These are phyloP conservation scores for Romanomermis culicivorax DNA, from an alignment of 2,888 invertebrate species.

Conservation along the genomic window DNA sequence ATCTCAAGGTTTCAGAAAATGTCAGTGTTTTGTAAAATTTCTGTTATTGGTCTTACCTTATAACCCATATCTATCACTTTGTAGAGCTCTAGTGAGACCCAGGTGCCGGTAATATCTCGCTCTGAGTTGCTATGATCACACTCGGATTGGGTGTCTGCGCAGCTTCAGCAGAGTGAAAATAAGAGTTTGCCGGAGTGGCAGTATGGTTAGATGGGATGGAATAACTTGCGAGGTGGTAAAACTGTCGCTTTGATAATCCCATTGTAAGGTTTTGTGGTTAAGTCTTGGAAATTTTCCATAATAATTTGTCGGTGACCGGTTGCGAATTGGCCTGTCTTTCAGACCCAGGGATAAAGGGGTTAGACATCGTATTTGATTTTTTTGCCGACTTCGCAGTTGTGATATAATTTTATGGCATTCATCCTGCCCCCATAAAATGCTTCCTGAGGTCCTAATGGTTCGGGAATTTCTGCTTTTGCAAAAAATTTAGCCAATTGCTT, in stretches of 20 bases:
- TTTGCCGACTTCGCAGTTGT: conserved; percentile 13
- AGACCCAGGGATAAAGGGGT: conserved; percentile 17
- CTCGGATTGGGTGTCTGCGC: no score
- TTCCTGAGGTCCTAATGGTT: not conserved
- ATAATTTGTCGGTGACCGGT: not conserved
- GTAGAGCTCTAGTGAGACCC: no score
- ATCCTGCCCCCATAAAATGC: conserved; percentile 21
- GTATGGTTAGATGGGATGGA: not conserved
- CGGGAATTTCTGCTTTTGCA: not conserved
- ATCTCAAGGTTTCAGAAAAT: no score
- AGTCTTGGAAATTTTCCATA: not conserved
- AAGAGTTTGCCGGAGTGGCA: not conserved
- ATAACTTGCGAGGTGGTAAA: not conserved
- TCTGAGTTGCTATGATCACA: no score
- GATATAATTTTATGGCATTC: conserved; percentile 16
- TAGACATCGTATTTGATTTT: conserved; percentile 19
- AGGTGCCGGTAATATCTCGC: no score
- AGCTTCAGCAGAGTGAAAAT: not conserved
- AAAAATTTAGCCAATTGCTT: not conserved
- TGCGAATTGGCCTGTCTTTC: not conserved
- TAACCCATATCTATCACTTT: no score
- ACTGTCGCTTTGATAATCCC: not conserved
- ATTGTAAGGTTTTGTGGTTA: no score
- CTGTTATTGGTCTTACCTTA: no score
- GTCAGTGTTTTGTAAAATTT: no score